A percentile compares a stretch with the other conserved stretches of the same genome.
Evolutionary conservation across 2,888 invertebrate species (phyloP).

Genomic region (Pseudococcus viburni): DNA sequence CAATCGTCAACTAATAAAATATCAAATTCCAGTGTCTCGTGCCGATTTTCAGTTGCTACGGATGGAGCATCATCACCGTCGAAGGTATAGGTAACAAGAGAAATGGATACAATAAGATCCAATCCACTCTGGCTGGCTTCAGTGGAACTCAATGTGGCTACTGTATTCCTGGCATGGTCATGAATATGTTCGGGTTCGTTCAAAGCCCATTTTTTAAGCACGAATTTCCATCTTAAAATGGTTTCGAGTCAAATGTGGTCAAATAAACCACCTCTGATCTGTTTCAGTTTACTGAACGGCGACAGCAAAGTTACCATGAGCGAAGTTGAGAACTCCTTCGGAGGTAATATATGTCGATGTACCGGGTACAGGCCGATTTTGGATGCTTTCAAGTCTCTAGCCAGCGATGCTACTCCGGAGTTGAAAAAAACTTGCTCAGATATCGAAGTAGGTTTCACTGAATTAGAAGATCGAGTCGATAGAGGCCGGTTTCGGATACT

Average conservation of each 20-base stretch:
- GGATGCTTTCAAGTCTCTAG: conserved; percentile 88
- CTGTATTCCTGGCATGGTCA: conserved; percentile 96
- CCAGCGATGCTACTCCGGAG: conserved; percentile 68
- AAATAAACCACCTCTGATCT: neutral
- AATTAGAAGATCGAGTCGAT: neutral
- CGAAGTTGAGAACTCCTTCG: conserved; percentile 71
- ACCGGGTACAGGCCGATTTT: conserved; percentile 95
- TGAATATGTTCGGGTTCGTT: conserved; percentile 93
- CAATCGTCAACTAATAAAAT: neutral
- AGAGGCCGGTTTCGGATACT: neutral
- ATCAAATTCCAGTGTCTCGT: conserved; percentile 77
- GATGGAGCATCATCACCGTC: conserved; percentile 90
- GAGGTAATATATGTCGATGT: conserved; percentile 87
- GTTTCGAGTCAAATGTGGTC: neutral
- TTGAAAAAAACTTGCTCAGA: conserved; percentile 72
- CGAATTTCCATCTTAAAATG: neutral
- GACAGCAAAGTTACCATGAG: conserved; percentile 71
- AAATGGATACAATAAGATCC: conserved; percentile 86
- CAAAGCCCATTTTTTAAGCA: neutral
- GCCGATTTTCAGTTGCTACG: conserved; percentile 89
- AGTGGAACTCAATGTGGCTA: conserved; percentile 97
- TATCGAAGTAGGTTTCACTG: conserved; percentile 70
- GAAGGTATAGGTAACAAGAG: conserved; percentile 92
- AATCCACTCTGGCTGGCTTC: conserved; percentile 88
- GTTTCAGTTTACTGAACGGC: conserved; percentile 73